Evolutionary conservation across 2,888 invertebrate species (phyloP), one percentile per base, ranked within the genome.

Genomic region (Rhingia campestris): DNA sequence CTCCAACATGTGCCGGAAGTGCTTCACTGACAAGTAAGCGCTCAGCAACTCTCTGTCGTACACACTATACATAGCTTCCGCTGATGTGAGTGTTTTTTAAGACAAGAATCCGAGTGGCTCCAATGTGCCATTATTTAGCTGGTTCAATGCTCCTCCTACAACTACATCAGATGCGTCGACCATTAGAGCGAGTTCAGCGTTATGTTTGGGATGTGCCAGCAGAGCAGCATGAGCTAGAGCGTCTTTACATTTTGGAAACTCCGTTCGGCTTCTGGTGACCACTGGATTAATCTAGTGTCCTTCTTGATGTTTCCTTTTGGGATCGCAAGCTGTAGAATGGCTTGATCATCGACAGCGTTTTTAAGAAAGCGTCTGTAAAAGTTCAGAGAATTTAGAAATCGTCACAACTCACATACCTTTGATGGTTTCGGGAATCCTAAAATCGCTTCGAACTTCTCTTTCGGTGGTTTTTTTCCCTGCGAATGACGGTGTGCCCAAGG

Each of bases 21-120:
- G 30, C 10, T 49, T 49, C 10, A 49, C 30, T 49, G 30, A 30
- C 3, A 49, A 9, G 1, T 30, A 49, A 32, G 49, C 49, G 30
- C 22, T 49, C 32, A 49, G 32, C 49, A 49, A 30, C 49, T 32
- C 49, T 10, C 49, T 49, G 30, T 49, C 49, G 49, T 49, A 49
- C 0, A 30, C 30, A 49, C 32, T 32, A 9, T 49, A 49, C 30
- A 12, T 45, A n/a, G 45, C 12, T n/a, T n/a, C n/a, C n/a, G n/a
- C n/a, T n/a, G n/a, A n/a, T n/a, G n/a, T n/a, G n/a, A n/a, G n/a
- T n/a, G n/a, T n/a, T n/a, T n/a, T n/a, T n/a, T n/a, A n/a, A n/a
- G n/a, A n/a, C n/a, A n/a, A n/a, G n/a, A n/a, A n/a, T n/a, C 45
- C 14, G 5, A 12, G 14, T 6, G 12, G 45, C n/a, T 12, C 6